Base-by-base conservation (phyloP, 2,888 invertebrate genomes). In the Leucophenga maculata region DNA sequence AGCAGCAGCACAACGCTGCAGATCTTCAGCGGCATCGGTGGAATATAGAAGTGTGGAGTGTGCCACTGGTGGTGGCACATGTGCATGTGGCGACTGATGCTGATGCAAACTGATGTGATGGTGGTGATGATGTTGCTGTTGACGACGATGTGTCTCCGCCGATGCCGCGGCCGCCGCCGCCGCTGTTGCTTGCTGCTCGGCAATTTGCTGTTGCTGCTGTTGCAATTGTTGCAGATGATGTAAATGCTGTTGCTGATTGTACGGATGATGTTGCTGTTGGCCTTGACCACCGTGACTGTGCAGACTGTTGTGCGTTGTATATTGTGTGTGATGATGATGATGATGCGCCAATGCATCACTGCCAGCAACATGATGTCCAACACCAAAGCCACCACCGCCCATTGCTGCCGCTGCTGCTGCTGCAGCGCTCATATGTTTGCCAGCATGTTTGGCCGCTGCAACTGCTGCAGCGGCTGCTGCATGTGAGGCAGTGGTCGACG, bases 221-320 rank as follows among this genome's bases (percentile, higher is more conserved):
- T 85, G 85, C 70, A 85, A 70, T 69, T 85, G 85, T 67, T 85
- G 85, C 55, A 84, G 74, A 70, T 85, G 86, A 44, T 86, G 85
- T 71, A 85, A 70, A 48, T 86, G 86, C 68, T 86, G 86, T 66
- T 84, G 84, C 73, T 86, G 86, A 62, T 86, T 86, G 75, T 86
- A 85, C 2, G 85, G 86, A 60, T 86, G 86, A 70, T 86, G 86
- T 70, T 85, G 85, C 66, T 79, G 80, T 18, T 39, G 39, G 4
- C 4, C 72, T 32, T 73, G 69, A 3, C 70, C 67, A 6, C n/a
- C n/a, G n/a, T 71, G 71, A 6, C 72, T 69, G 55, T 73, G 71
- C 44, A 59, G 60, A 26, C 71, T 65, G 32, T 69, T 60, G 39
- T 70, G 14, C 68, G 70, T 52, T 65, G 69, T 39, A 70, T 73